phyloP scores from a whole-genome alignment of 2,113 vertebrate species.

The Xiphophorus maculatus region DNA sequence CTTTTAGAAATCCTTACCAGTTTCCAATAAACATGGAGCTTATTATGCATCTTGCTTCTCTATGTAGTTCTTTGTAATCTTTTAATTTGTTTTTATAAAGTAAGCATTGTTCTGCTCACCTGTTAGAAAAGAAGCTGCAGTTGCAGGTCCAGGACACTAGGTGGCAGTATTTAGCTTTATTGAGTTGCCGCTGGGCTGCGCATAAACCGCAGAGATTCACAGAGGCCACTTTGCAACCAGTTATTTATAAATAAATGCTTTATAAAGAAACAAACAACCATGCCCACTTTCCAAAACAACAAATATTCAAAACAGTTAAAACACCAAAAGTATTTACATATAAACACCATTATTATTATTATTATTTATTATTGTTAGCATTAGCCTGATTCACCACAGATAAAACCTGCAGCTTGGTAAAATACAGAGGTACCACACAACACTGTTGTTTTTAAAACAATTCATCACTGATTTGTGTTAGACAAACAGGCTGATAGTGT shows the following conservation, averaged over 20 bases:
- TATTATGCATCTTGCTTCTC: neutral
- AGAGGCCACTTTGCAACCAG: constrained; percentile 12
- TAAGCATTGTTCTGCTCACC: neutral
- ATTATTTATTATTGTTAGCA: constrained; percentile 48
- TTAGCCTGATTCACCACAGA: constrained; percentile 37
- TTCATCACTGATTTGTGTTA: constrained; percentile 34
- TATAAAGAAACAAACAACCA: constrained; percentile 49
- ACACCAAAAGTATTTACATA: constrained; percentile 65
- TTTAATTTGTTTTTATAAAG: neutral
- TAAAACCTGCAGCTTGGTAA: constrained; percentile 28
- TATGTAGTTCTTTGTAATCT: neutral
- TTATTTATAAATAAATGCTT: constrained; percentile 33
- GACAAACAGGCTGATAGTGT: constrained; percentile 15
- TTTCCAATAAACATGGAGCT: neutral
- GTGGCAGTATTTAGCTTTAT: constrained; percentile 53
- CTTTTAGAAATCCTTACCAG: neutral
- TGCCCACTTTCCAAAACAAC: constrained; percentile 58
- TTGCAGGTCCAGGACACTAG: constrained; percentile 16
- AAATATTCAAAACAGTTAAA: constrained; percentile 51
- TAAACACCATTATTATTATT: constrained; percentile 49
- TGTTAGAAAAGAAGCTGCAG: constrained; percentile 17
- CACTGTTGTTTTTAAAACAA: constrained; percentile 26
- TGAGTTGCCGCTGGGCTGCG: constrained; percentile 4
- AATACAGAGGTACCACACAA: constrained; percentile 31
- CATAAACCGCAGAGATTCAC: constrained; percentile 1